Evolutionary conservation across 2,797 vertebrate species (phyloP).

Genomic region (Channallabes apus): DNA sequence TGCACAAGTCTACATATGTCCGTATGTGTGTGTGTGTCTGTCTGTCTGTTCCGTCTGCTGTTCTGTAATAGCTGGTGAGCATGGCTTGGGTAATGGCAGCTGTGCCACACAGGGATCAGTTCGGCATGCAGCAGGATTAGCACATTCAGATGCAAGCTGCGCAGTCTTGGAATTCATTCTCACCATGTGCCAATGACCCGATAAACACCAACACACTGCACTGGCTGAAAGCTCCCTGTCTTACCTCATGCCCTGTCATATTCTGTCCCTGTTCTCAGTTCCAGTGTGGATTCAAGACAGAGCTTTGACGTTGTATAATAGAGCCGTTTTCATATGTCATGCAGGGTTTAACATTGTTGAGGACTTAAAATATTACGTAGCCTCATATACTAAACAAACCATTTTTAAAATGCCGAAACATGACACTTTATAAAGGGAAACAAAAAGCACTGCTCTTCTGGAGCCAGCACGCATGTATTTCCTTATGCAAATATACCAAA

Average conservation of each 20-base stretch:
- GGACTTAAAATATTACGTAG: not conserved
- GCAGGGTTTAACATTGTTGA: not conserved
- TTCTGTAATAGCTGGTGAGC: conserved; percentile 5
- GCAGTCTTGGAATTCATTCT: conserved; percentile 12
- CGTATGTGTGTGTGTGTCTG: conserved; percentile 1
- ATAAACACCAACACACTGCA: conserved; percentile 33
- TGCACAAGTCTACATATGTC: conserved; percentile 15
- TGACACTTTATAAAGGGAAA: not conserved
- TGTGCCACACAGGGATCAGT: conserved; percentile 31
- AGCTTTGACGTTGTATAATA: not conserved
- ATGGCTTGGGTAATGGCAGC: conserved; percentile 26
- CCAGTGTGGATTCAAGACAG: not conserved
- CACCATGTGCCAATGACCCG: not conserved
- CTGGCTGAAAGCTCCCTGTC: not conserved
- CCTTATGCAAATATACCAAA: conserved; percentile 18
- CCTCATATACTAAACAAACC: not conserved
- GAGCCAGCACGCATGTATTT: not conserved
- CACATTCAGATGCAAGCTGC: conserved; percentile 36
- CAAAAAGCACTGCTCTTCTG: conserved; percentile 7
- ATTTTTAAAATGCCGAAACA: not conserved
- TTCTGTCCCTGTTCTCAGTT: not conserved
- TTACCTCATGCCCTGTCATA: conserved; percentile 14
- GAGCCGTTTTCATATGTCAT: not conserved
- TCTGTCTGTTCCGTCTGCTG: not conserved
- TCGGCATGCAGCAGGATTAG: conserved; percentile 43